Percentiles rank a stretch among this genome's conserved stretches.
Evolutionary conservation across 2,888 invertebrate species (phyloP).

Genomic region (Pandemis heparana): DNA sequence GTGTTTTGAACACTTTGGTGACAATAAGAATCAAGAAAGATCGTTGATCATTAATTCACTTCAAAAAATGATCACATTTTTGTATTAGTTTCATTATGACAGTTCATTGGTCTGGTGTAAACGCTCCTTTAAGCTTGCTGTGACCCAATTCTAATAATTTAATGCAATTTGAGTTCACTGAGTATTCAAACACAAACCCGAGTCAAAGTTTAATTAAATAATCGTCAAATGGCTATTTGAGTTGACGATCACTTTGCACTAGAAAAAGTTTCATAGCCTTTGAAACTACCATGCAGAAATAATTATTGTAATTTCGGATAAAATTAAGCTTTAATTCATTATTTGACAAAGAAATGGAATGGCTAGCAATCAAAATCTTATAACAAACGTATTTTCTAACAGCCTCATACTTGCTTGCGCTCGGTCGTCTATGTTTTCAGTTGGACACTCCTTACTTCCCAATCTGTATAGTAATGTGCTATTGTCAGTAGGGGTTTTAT

Average conservation of each 20-base stretch:
- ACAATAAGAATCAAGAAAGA: background rate
- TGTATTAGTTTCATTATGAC: too few relatives aligned
- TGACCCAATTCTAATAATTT: background rate
- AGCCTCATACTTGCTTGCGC: background rate
- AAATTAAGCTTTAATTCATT: background rate
- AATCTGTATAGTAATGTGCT: background rate
- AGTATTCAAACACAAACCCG: background rate
- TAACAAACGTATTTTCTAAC: background rate
- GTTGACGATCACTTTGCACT: slow-evolving; percentile 6
- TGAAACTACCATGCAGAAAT: background rate
- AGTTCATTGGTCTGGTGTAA: too few relatives aligned
- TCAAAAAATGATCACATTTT: background rate
- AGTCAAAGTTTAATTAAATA: slow-evolving; percentile 2
- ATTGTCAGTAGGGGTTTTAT: too few relatives aligned
- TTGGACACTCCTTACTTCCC: too few relatives aligned
- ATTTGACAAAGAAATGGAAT: background rate
- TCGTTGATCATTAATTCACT: background rate
- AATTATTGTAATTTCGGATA: background rate
- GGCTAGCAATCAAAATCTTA: background rate
- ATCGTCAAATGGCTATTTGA: background rate
- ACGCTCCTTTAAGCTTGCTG: background rate
- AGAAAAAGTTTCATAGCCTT: slow-evolving; percentile 3
- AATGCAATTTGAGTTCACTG: background rate
- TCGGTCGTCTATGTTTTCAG: too few relatives aligned
- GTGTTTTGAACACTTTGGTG: background rate